Base-by-base conservation (phyloP, 2,888 invertebrate genomes). In the Melanargia galathea region DNA sequence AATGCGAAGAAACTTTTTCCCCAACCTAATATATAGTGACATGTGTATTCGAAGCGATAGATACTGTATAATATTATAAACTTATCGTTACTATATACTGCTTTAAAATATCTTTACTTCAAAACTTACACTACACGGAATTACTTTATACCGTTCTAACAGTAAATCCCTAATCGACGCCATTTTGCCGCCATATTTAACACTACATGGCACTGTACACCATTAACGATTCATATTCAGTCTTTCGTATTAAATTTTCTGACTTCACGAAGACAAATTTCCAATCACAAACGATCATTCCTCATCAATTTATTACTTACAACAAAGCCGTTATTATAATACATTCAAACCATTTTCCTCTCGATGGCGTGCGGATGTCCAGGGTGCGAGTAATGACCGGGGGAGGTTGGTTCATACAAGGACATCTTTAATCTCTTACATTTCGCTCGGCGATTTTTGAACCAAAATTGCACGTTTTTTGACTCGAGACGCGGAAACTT, bases 381-480 rank as follows among this genome's bases (percentile, higher is more conserved):
- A 45, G 93, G 93, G 70, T 93, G 93, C 1, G 87, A 75, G 73
- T 93, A 93, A 72, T 93, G 93, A 35, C 93, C 93, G 1, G 94
- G 92, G n/a, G 94, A 92, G 59, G 94, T 93, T 46, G 93, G 93
- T 78, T 97, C 97, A 79, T 96, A 97, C 48, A 97, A 86, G 0
- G 97, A 96, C 96, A 97, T 97, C 87, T 97, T 97, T 79, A 99
- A 92, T 65, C 99, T 93, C 92, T 99, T 99, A 87, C 98, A 98
- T 90, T 99, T 99, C 73, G 99, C 99, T 63, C 99, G 93, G 48
- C 99, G 95, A 83, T 99, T 99, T 87, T 99, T 99, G 90, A 99
- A 99, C 99, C 99, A 99, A 85, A 99, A 98, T 88, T 99, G 99
- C 71, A 99, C 99, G 83, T 99, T 99, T 92, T 99, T 99, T 48